Conservation (phyloP, 2,113 vertebrate species). For the Ochotona princeps region DNA sequence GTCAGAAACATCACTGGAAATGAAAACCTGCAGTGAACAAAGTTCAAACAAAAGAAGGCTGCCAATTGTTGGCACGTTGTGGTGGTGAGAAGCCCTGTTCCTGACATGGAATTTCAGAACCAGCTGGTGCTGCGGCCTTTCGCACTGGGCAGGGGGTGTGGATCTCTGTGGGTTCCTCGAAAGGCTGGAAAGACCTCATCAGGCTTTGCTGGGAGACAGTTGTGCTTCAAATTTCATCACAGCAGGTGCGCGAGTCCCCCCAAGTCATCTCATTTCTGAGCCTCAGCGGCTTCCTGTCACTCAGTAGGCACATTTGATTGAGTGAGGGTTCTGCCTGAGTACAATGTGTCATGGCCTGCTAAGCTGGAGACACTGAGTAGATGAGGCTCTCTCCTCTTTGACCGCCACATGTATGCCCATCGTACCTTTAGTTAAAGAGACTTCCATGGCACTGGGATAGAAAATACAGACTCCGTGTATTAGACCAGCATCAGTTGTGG, state of each 20-base stretch:
- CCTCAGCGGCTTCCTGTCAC: background rate
- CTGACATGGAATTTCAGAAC: accelerated
- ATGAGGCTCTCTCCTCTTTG: background rate
- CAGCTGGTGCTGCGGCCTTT: accelerated
- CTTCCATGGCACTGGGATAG: too few relatives aligned
- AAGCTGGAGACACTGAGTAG: background rate
- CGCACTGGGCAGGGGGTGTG: accelerated
- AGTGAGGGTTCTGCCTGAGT: accelerated
- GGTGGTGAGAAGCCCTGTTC: too few relatives aligned
- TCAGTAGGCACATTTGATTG: background rate
- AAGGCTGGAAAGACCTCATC: background rate
- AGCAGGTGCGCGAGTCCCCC: background rate
- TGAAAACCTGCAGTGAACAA: slow-evolving; percentile 67
- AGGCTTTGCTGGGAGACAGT: background rate
- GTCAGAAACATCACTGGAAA: slow-evolving; percentile 66
- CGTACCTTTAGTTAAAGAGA: background rate
- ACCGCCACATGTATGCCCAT: accelerated
- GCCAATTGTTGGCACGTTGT: accelerated
- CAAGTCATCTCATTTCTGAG: background rate
- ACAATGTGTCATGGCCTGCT: accelerated
- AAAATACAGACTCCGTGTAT: background rate
- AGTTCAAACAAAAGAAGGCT: slow-evolving; percentile 64
- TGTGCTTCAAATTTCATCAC: background rate
- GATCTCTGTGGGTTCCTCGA: background rate
- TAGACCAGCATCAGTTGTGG: too few relatives aligned